Conservation (phyloP, 2,113 vertebrate genomes). For the Urocolius indicus region DNA sequence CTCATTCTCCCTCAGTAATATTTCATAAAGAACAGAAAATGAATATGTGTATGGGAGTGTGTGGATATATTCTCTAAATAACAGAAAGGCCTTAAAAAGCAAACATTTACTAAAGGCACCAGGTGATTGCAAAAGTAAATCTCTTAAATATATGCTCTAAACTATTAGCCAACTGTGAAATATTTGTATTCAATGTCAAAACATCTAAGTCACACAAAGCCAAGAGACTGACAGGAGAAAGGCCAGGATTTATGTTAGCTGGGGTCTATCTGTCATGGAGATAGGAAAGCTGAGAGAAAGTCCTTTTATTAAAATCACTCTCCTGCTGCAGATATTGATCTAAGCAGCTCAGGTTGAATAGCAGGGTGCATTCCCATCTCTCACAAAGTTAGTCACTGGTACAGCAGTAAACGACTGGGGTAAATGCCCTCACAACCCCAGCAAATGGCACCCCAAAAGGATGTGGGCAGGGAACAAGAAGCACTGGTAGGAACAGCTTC, state of each 20-base stretch:
- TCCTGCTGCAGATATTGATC: constrained; percentile 66
- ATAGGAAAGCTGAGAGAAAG: constrained; percentile 61
- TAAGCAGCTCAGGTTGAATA: constrained; percentile 48
- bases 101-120: constrained; percentile 1
- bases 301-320: constrained; percentile 71
- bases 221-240: constrained; percentile 67
- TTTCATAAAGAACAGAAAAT: constrained; percentile 44
- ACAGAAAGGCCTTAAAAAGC: constrained; percentile 8
- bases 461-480: neutral
- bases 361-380: neutral
- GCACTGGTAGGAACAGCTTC: neutral
- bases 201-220: constrained; percentile 43
- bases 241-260: constrained; percentile 66
- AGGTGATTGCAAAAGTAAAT: constrained; percentile 46
- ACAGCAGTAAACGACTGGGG: neutral
- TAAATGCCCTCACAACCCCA: neutral
- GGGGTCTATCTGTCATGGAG: constrained; percentile 66
- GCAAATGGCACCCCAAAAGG: neutral
- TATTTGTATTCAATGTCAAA: constrained; percentile 68
- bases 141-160: constrained; percentile 38
- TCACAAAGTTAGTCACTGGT: neutral
- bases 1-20: neutral
- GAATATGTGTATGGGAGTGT: neutral
- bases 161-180: constrained; percentile 49
- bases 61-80: neutral